These are phyloP conservation scores for Urechis unicinctus DNA, from an alignment of 2,888 invertebrate genomes.

Conservation along the genomic window DNA sequence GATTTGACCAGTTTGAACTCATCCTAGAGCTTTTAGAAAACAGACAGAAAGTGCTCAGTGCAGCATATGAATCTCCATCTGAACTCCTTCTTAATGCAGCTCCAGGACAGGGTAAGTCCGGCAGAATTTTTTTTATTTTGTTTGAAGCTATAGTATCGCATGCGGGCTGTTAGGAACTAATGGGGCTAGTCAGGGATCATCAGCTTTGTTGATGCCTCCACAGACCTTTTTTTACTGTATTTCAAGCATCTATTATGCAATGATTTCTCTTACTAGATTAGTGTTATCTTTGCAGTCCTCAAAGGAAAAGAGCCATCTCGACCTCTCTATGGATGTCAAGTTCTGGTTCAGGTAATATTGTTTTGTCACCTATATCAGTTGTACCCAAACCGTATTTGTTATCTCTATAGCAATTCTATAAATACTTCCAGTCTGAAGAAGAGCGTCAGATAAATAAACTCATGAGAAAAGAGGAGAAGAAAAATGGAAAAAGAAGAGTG, in stretches of 20 bases:
- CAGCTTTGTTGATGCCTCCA: too few relatives aligned
- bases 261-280: too few relatives aligned
- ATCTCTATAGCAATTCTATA: too few relatives aligned
- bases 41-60: constrained; percentile 53
- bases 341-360: constrained; percentile 59
- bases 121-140: too few relatives aligned
- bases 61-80: constrained; percentile 24
- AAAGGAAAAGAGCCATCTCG: constrained; percentile 24
- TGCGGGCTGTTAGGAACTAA: too few relatives aligned
- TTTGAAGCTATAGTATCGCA: too few relatives aligned
- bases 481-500: constrained; percentile 31
- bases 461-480: constrained; percentile 77
- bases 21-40: constrained; percentile 64
- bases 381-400: too few relatives aligned
- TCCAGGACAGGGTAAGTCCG: neutral
- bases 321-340: constrained; percentile 72
- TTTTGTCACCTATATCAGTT: too few relatives aligned
- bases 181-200: too few relatives aligned
- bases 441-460: constrained; percentile 60
- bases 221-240: too few relatives aligned
- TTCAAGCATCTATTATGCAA: too few relatives aligned
- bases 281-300: neutral
- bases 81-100: neutral
- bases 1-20: constrained; percentile 76
- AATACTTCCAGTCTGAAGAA: constrained; percentile 62